phyloP scores from a whole-genome alignment of 2,888 invertebrate genomes.

The Amaurobius ferox region DNA sequence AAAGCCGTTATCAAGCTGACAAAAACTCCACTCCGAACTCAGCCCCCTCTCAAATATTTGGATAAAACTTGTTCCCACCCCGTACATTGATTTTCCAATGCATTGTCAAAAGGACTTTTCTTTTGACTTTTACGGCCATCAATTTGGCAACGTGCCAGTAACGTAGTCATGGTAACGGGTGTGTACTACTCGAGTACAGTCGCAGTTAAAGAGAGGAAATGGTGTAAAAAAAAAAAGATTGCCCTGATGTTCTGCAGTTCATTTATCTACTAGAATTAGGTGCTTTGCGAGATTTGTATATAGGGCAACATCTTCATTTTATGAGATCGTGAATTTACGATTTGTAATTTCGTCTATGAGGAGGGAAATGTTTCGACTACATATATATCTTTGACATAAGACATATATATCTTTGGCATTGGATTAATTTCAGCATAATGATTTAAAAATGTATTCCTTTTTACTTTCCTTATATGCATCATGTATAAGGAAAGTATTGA shows the following conservation, averaged over 20 bases:
- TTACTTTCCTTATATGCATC: too few relatives aligned
- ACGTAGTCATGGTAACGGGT: conserved; percentile 1
- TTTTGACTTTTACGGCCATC: conserved; percentile 14
- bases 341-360: neutral
- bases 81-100: conserved; percentile 2
- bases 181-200: conserved; percentile 6
- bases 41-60: conserved; percentile 9
- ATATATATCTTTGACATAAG: too few relatives aligned
- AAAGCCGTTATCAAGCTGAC: neutral
- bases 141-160: neutral
- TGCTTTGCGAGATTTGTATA: neutral
- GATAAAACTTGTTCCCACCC: conserved; percentile 8
- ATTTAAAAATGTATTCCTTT: too few relatives aligned
- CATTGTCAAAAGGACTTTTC: conserved; percentile 6
- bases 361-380: too few relatives aligned
- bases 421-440: too few relatives aligned
- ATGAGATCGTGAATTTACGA: neutral
- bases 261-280: neutral
- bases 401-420: too few relatives aligned
- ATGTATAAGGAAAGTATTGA: too few relatives aligned
- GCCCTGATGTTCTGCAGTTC: neutral
- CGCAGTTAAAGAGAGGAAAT: neutral
- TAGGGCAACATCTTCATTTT: neutral
- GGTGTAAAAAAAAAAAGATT: neutral
- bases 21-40: neutral